A percentile compares a stretch with the other conserved stretches of the same genome.
These are phyloP conservation scores for Glossophaga mutica DNA, from an alignment of 2,797 vertebrate species.

Conservation along the genomic window DNA sequence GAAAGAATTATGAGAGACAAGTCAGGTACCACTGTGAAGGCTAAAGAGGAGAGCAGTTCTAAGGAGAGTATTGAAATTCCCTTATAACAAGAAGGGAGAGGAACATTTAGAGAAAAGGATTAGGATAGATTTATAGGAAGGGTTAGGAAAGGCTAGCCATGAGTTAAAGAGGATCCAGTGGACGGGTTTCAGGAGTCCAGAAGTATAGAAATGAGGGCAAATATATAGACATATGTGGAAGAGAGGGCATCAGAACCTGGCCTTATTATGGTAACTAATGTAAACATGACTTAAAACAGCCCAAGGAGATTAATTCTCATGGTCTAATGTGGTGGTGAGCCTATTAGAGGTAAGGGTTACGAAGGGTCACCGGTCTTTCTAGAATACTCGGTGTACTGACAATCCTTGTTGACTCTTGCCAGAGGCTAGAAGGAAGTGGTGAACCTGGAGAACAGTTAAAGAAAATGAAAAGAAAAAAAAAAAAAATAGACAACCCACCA, in stretches of 20 bases:
- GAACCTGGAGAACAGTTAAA: not conserved
- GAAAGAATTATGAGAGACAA: not conserved
- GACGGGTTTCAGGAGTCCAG: not conserved
- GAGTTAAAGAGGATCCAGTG: not conserved
- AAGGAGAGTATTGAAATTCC: not conserved
- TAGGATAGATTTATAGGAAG: not conserved
- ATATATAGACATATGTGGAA: not conserved
- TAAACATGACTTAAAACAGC: not conserved
- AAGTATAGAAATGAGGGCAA: not conserved
- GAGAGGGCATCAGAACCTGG: not conserved
- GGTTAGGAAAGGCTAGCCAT: not conserved
- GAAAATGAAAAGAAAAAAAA: not conserved
- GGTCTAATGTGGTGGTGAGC: not conserved
- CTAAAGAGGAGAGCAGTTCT: not conserved
- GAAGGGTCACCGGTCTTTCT: not conserved
- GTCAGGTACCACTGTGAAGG: not conserved
- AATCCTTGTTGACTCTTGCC: not conserved
- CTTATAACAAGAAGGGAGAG: not conserved
- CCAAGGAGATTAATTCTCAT: not conserved
- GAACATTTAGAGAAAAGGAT: not conserved
- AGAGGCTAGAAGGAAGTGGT: not conserved
- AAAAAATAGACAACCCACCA: not conserved
- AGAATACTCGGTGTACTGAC: not conserved
- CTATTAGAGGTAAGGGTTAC: rapidly evolving
- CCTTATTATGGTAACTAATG: not conserved